Evolutionary conservation across 2,797 vertebrate genomes (phyloP).

Genomic region (Acanthurus lineatus): DNA sequence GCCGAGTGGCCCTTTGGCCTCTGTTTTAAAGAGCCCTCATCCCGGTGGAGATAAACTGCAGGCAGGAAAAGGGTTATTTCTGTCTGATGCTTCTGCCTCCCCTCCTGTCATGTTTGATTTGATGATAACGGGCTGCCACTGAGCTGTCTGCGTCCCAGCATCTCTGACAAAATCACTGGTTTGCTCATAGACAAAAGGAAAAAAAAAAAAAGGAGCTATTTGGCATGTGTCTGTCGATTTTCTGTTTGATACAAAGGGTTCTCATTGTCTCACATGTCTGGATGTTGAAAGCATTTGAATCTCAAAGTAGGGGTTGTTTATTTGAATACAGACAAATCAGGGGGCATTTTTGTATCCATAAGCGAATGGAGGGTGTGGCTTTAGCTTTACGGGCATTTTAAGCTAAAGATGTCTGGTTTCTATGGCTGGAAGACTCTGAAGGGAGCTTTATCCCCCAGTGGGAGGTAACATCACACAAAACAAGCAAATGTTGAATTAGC

Average conservation of each 20-base stretch:
- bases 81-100: constrained; percentile 72
- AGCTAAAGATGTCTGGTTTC: constrained; percentile 49
- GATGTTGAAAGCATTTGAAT: constrained; percentile 74
- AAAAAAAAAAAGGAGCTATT: constrained; percentile 43
- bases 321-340: constrained; percentile 79
- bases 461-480: constrained; percentile 54
- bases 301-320: constrained; percentile 72
- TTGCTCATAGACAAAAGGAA: constrained; percentile 64
- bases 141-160: constrained; percentile 64
- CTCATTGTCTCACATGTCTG: constrained; percentile 72
- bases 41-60: constrained; percentile 71
- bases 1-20: constrained; percentile 70
- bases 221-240: constrained; percentile 47
- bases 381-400: constrained; percentile 36
- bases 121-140: constrained; percentile 78
- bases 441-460: constrained; percentile 17
- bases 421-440: constrained; percentile 38
- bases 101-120: constrained; percentile 79
- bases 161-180: constrained; percentile 59
- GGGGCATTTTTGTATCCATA: constrained; percentile 56
- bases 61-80: constrained; percentile 78
- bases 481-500: constrained; percentile 20
- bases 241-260: constrained; percentile 66
- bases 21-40: constrained; percentile 71
- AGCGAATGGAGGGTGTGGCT: constrained; percentile 38